phyloP scores from a whole-genome alignment of 2,888 invertebrate genomes.

The Emmelina monodactyla region DNA sequence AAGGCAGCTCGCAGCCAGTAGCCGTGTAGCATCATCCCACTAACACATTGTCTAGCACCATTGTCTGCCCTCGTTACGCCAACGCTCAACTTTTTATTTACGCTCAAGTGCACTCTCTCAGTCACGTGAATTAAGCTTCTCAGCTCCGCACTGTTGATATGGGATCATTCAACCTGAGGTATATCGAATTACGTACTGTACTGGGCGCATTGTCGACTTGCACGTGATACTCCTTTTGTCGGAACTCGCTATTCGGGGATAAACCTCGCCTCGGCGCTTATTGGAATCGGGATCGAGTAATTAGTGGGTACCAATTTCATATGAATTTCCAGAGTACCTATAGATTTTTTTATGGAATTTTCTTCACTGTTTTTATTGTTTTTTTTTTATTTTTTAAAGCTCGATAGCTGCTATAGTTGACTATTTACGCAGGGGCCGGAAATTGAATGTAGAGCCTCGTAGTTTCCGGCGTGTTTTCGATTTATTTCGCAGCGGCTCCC shows the following conservation, averaged over 20 bases:
- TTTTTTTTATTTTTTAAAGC: no score
- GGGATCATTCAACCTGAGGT: slow-evolving; percentile 63
- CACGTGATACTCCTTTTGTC: slow-evolving; percentile 57
- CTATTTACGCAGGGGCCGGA: slow-evolving; percentile 56
- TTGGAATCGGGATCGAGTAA: slow-evolving; percentile 1
- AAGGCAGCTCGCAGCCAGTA: slow-evolving; percentile 39
- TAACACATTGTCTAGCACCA: slow-evolving; percentile 58
- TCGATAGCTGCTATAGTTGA: slow-evolving; percentile 30
- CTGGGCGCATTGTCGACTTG: slow-evolving; percentile 59
- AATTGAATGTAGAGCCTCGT: slow-evolving; percentile 61
- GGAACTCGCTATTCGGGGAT: slow-evolving; percentile 7
- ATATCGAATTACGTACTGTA: slow-evolving; percentile 60
- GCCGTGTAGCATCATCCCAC: slow-evolving; percentile 48
- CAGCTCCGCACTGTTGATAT: slow-evolving; percentile 58
- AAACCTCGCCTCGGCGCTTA: slow-evolving; percentile 10
- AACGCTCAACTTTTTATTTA: slow-evolving; percentile 63
- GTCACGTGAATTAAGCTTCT: slow-evolving; percentile 63
- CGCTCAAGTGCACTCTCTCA: slow-evolving; percentile 62
- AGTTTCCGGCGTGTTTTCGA: slow-evolving; percentile 49
- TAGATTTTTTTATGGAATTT: no score
- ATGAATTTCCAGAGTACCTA: not conserved
- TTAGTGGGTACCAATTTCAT: not conserved
- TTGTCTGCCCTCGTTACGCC: slow-evolving; percentile 57
- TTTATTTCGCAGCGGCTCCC: slow-evolving; percentile 28
- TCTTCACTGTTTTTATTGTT: no score